Base-by-base conservation (phyloP, 2,888 invertebrate species). In the Eutolmus rufibarbis region DNA sequence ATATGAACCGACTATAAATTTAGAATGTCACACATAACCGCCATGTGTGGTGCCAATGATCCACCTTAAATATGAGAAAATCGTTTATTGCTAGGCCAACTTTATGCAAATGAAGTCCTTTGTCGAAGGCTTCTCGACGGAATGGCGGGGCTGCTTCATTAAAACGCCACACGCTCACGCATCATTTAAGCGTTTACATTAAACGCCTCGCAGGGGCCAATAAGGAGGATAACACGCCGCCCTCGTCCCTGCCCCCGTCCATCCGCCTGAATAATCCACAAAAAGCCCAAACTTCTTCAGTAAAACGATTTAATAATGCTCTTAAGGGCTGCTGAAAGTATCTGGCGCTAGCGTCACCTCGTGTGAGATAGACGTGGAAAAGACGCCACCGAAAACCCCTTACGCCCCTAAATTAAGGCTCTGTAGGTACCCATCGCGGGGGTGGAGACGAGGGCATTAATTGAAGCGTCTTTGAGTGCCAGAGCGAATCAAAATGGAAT, bases 281-380 rank as follows among this genome's bases (percentile, higher is more conserved):
- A 86, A 78, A 86, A 66, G 78, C 86, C 86, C n/a, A 79, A 57
- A 79, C 56, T 78, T 66, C 43, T 86, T 57, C n/a, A 85, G 85
- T 85, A 85, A 85, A 85, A 74, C 85, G 85, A 82, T 85, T 85
- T 85, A 85, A 85, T 85, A 85, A 85, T 19, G 23, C 74, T 43
- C 43, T 31, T 43, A 85, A 85, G 85, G 43, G 28, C 74, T 74
- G 16, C 19, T 74, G n/a, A 74, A 46, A 43, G 85, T 23, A 74
- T 74, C 37, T 74, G 43, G 7, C 74, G 74, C 46, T 51, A 43
- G 85, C 46, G 31, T 37, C 66, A 85, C 46, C 46, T 74, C 74
- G 46, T 85, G 40, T 46, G 74, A 43, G 46, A 74, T 40, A 57
- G 8, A 74, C 31, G 74, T 74, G 66, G 57, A 34, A 28, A 46